A percentile compares a stretch with the other conserved stretches of the same genome.
Conservation (phyloP, 2,113 vertebrate genomes). For the Brienomyrus longianalis region DNA sequence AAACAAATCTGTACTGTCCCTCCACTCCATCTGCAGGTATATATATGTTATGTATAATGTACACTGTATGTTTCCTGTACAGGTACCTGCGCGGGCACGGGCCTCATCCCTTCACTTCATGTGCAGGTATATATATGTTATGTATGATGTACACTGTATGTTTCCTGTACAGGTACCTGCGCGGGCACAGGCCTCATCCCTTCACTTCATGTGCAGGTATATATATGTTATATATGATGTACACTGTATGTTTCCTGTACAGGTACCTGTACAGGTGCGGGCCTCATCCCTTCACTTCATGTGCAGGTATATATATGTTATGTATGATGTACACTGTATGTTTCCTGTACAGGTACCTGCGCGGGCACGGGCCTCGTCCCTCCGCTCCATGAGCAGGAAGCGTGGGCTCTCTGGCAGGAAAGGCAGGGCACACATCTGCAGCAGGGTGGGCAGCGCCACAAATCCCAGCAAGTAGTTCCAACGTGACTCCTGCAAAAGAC, state of each 20-base stretch:
- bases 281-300: constrained; percentile 57
- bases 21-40: not conserved
- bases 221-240: not conserved
- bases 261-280: constrained; percentile 74
- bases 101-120: constrained; percentile 57
- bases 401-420: constrained; percentile 87
- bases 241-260: not conserved
- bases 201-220: constrained; percentile 39
- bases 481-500: constrained; percentile 62
- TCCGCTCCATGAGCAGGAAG: constrained; percentile 82
- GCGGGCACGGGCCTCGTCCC: constrained; percentile 64
- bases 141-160: not conserved
- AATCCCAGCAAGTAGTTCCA: constrained; percentile 84
- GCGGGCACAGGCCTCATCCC: constrained; percentile 63
- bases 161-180: constrained; percentile 66
- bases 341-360: constrained; percentile 65
- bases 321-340: not conserved
- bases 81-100: constrained; percentile 73
- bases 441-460: constrained; percentile 63
- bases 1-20: too few species aligned
- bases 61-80: not conserved
- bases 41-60: not conserved
- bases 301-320: not conserved
- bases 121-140: not conserved
- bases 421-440: constrained; percentile 76